Conservation (phyloP, 30 jellyfish, hydroid and myxozoan genomes). For the Pseudorhiza aurosa region DNA sequence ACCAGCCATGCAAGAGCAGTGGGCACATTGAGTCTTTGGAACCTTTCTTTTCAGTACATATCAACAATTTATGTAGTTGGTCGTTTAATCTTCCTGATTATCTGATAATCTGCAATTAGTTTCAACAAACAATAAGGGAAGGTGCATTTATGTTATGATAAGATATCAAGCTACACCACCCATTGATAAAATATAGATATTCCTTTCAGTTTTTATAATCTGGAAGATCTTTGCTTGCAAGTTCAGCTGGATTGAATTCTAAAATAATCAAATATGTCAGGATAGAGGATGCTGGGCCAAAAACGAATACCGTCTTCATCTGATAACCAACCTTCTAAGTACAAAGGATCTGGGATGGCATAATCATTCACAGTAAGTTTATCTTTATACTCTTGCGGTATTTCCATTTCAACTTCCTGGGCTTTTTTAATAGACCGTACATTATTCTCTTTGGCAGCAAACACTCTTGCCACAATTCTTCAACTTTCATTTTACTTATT, state of each 20-base stretch:
- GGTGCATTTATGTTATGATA: slow-evolving; percentile 12
- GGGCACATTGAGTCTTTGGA: neutral
- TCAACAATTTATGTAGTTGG: slow-evolving; percentile 40
- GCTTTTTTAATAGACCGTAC: slow-evolving; percentile 8
- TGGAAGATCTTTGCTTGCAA: slow-evolving; percentile 12
- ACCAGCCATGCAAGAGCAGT: slow-evolving; percentile 63
- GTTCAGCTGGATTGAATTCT: slow-evolving; percentile 38
- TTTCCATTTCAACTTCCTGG: slow-evolving; percentile 12
- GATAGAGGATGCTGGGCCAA: slow-evolving; percentile 43
- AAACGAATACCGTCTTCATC: slow-evolving; percentile 35
- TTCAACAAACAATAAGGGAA: slow-evolving; percentile 3
- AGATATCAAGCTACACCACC: slow-evolving; percentile 28
- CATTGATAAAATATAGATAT: slow-evolving; percentile 23
- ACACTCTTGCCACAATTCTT: slow-evolving; percentile 35
- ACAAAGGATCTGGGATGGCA: slow-evolving; percentile 41
- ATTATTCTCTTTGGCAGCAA: slow-evolving; percentile 20
- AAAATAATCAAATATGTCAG: slow-evolving; percentile 34
- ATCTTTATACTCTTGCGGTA: slow-evolving; percentile 1
- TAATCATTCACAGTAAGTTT: slow-evolving; percentile 10
- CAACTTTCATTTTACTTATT: slow-evolving; percentile 6
- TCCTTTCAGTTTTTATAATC: slow-evolving; percentile 26
- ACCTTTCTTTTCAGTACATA: slow-evolving; percentile 1
- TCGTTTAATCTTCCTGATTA: slow-evolving; percentile 16
- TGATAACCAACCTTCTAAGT: slow-evolving; percentile 36
- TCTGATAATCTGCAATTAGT: slow-evolving; percentile 27